phyloP scores from a whole-genome alignment of 1,140 invertebrate species.

The Sinella curviseta region DNA sequence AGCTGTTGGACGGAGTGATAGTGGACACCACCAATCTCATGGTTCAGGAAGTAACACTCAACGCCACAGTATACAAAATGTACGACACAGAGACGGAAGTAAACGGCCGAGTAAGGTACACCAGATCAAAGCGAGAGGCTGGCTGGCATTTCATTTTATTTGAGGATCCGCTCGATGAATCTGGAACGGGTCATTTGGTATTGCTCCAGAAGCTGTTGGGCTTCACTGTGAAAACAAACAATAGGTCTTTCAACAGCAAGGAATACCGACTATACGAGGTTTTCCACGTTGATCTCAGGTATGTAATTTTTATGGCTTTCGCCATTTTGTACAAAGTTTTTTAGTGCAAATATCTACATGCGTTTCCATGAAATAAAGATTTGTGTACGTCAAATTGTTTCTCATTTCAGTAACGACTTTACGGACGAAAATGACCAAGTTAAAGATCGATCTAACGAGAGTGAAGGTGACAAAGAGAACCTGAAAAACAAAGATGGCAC shows the following conservation, averaged over 20 bases:
- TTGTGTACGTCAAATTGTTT: no score
- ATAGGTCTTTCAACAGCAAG: neutral
- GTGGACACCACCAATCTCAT: neutral
- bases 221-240: neutral
- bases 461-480: no score
- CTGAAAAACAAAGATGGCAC: no score
- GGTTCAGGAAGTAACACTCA: neutral
- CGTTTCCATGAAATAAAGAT: no score
- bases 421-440: no score
- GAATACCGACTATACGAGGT: neutral
- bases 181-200: neutral
- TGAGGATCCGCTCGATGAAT: neutral
- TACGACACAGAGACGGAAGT: neutral
- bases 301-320: no score
- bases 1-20: neutral
- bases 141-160: neutral
- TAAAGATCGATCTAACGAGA: no score
- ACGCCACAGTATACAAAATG: neutral
- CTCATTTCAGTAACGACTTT: no score
- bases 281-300: neutral
- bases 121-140: neutral
- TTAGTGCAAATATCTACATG: no score
- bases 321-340: no score
- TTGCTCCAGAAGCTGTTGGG: neutral
- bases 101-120: neutral